Evolutionary conservation across 92 coral and sea anemone genomes (phyloP).

Genomic region (Phenganax stokvisi): DNA sequence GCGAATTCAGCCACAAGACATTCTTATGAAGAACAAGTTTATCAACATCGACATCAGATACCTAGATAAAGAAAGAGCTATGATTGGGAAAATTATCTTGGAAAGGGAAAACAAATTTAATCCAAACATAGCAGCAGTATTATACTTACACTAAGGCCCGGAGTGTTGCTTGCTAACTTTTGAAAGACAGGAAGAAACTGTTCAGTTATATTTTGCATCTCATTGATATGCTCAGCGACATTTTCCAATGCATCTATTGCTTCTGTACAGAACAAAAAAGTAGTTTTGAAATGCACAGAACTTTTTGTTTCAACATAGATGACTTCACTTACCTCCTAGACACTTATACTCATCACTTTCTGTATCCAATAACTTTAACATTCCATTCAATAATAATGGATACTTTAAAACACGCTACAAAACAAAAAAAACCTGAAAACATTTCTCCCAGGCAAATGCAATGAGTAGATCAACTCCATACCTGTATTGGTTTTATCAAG

Average conservation of each 20-base stretch:
- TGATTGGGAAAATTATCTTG: too few species aligned
- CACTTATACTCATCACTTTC: conserved; percentile 72
- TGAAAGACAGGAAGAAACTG: conserved; percentile 79
- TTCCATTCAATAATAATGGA: conserved; percentile 79
- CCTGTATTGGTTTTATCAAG: conserved; percentile 96
- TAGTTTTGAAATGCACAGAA: background rate
- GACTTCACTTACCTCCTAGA: conserved; percentile 58
- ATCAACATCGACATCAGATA: conserved; percentile 88
- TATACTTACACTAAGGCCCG: conserved; percentile 64
- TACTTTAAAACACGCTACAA: conserved; percentile 83
- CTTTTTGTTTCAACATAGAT: background rate
- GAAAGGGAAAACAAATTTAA: too few species aligned
- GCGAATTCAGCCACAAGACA: conserved; percentile 91
- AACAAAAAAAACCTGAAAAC: background rate
- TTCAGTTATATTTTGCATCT: conserved; percentile 97
- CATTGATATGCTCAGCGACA: conserved; percentile 92
- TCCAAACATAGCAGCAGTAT: background rate
- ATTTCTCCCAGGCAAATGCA: background rate
- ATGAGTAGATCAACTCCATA: conserved; percentile 11
- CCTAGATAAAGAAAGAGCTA: conserved; percentile 40
- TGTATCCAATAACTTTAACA: conserved; percentile 66
- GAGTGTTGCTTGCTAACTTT: conserved; percentile 61
- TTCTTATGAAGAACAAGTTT: conserved; percentile 85
- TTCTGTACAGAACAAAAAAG: conserved; percentile 44
- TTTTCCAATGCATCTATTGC: conserved; percentile 89